Percentiles rank a stretch among this genome's conserved stretches.
Evolutionary conservation across 1,140 invertebrate species (phyloP).

Genomic region (Mya arenaria): DNA sequence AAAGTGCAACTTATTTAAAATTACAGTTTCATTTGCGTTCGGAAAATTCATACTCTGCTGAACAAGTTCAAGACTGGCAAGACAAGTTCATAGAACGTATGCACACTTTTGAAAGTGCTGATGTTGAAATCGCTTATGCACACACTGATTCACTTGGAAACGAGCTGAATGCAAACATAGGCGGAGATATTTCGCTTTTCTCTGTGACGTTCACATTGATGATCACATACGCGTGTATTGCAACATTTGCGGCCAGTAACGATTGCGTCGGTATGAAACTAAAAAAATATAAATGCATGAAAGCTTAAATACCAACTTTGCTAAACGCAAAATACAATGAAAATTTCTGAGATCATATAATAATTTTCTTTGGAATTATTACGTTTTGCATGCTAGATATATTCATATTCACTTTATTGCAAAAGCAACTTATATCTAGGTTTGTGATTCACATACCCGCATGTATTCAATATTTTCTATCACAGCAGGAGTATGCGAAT

Average conservation of each 20-base stretch:
- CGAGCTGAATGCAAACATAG: slow-evolving; percentile 30
- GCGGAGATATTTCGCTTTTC: slow-evolving; percentile 57
- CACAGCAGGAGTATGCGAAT: too few species aligned
- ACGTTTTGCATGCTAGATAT: too few species aligned
- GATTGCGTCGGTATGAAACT: slow-evolving; percentile 85
- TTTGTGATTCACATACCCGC: too few species aligned
- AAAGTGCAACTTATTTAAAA: background rate
- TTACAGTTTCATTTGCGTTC: slow-evolving; percentile 4
- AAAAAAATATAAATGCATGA: too few species aligned
- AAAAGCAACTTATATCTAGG: too few species aligned
- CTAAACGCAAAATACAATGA: too few species aligned
- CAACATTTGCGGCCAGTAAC: slow-evolving; percentile 20
- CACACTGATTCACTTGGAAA: slow-evolving; percentile 20
- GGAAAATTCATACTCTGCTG: background rate
- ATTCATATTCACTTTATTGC: too few species aligned
- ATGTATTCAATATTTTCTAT: too few species aligned
- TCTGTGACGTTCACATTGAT: slow-evolving; percentile 57
- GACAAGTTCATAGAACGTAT: background rate
- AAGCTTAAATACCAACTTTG: too few species aligned
- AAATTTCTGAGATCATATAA: too few species aligned
- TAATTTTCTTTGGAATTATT: too few species aligned
- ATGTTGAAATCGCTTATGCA: slow-evolving; percentile 10
- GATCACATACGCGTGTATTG: slow-evolving; percentile 61
- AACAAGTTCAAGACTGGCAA: slow-evolving; percentile 2
- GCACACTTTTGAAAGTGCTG: background rate